A percentile compares a stretch with the other conserved stretches of the same genome.
phyloP scores from a whole-genome alignment of 2,797 vertebrate genomes.

The Zenarchopterus dispar region DNA sequence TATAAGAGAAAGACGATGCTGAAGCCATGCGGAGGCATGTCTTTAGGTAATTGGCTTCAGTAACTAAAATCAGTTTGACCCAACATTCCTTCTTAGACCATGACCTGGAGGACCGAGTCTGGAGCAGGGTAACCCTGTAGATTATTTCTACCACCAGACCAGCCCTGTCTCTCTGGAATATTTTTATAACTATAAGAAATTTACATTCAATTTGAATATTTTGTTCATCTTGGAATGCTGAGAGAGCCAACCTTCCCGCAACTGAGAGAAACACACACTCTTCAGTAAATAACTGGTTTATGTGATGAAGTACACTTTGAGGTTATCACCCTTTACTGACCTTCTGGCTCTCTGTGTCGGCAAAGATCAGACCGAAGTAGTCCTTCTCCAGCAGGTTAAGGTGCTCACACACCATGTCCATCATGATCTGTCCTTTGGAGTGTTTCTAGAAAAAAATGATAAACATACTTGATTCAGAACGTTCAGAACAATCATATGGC shows the following conservation, averaged over 20 bases:
- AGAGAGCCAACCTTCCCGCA: background rate
- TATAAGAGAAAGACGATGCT: no score
- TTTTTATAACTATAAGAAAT: conserved; percentile 25
- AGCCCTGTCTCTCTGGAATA: conserved; percentile 26
- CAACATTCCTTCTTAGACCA: no score
- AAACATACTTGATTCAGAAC: no score
- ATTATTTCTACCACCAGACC: conserved; percentile 20
- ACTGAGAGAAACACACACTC: conserved; percentile 54
- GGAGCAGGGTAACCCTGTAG: background rate
- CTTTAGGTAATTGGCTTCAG: no score
- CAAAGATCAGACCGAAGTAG: conserved; percentile 95
- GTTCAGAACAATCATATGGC: no score
- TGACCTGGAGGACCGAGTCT: no score
- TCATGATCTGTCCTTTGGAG: conserved; percentile 90
- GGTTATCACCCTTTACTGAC: conserved; percentile 73
- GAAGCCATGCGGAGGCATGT: no score
- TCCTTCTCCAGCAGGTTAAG: conserved; percentile 98
- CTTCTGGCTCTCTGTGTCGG: conserved; percentile 95
- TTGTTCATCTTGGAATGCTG: conserved; percentile 52
- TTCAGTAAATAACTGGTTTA: conserved; percentile 26
- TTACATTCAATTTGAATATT: conserved; percentile 27
- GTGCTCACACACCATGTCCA: conserved; percentile 93
- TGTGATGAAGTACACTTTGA: conserved; percentile 3
- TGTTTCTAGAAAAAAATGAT: conserved; percentile 90
- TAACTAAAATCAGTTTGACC: no score